These are phyloP conservation scores for Rhopalosiphum padi DNA, from an alignment of 1,140 invertebrate species.

Conservation along the genomic window DNA sequence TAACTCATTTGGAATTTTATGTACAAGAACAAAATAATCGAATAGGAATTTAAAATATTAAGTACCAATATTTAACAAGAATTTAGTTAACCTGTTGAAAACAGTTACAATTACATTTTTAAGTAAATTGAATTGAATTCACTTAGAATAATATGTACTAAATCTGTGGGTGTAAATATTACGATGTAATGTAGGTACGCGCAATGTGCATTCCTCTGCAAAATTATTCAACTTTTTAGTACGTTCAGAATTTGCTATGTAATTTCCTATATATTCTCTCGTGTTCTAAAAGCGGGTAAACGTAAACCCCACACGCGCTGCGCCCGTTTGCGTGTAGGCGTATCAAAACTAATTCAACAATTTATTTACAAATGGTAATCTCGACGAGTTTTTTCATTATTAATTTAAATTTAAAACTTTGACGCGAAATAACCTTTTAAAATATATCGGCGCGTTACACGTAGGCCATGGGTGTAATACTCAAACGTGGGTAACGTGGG, in stretches of 20 bases:
- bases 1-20: background rate
- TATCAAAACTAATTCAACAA: conserved; percentile 11
- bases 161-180: conserved; percentile 8
- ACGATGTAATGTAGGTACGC: background rate
- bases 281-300: background rate
- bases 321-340: background rate
- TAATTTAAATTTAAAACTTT: conserved; percentile 13
- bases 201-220: background rate
- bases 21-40: background rate
- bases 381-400: background rate
- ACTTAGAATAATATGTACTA: background rate
- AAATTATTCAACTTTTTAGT: conserved; percentile 8
- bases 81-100: background rate
- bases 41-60: background rate
- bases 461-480: background rate
- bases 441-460: background rate
- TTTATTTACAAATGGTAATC: background rate
- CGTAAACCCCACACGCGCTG: background rate
- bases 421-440: background rate
- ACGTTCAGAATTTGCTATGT: background rate
- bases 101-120: background rate
- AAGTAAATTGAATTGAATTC: background rate
- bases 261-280: background rate
- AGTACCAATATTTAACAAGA: background rate
- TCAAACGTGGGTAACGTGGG: background rate